Evolutionary conservation across 2,797 vertebrate species (phyloP), one percentile per base, ranked within the genome.

Genomic region (Myotis findleyi): DNA sequence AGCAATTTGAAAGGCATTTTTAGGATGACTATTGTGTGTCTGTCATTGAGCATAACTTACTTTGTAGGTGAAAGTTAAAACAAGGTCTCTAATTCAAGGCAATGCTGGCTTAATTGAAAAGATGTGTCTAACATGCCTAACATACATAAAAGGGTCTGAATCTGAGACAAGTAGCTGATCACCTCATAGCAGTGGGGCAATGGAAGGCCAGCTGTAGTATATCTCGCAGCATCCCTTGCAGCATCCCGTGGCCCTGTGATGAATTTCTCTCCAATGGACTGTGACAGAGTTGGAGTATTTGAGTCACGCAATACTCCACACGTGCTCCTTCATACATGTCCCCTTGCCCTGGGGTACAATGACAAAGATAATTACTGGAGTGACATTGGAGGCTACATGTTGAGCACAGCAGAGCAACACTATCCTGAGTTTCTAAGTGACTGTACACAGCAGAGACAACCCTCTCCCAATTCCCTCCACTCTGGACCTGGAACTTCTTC

Each of bases 1-100:
- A 21, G 94, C 41, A 71, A 20, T 91, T 77, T 41, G 51, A 87
- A 77, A 79, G 33, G 11, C 30, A 59, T 27, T 85, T 36, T 75
- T 62, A 71, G 38, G 44, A 62, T 62, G 36, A 27, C 21, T 69
- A 36, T 23, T 47, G 9, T 3, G 0, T n/a, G 7, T 57, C 14
- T 30, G 18, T 36, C 20, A 30, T 9, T 47, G 53, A 49, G 27
- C 6, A 14, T 41, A 79, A 91, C 59, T 87, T 85, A 89, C 59
- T 87, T 85, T 62, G 68, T 62, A 62, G n/a, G n/a, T 53, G 41
- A 80, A 30, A 27, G 44, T 33, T 59, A 80, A 79, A 77, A 79
- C 14, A 11, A 62, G 21, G 25, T 51, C 44, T 89, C 17, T 82
- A 47, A 71, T 62, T 55, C 62, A 90, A 87, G 55, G 38, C 68